A percentile compares a stretch with the other conserved stretches of the same genome.
phyloP scores from a whole-genome alignment of 2,888 invertebrate species.

The Heliconius sara region DNA sequence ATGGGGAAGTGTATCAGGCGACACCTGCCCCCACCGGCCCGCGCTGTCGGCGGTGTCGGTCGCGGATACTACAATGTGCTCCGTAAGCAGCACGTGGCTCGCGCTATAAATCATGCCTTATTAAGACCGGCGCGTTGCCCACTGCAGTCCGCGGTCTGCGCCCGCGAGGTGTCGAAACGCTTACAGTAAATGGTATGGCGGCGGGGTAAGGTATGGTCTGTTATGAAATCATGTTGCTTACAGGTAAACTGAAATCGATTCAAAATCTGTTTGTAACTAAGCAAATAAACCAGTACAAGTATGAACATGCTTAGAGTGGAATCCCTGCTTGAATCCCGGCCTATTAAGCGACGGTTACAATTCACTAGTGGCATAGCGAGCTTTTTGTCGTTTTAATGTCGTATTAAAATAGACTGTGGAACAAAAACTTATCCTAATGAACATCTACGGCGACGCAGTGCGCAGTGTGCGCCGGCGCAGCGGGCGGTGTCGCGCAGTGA shows the following conservation, averaged over 20 bases:
- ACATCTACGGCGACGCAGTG: conserved; percentile 31
- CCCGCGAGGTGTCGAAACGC: conserved; percentile 12
- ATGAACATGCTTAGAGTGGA: background rate
- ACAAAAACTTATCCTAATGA: conserved; percentile 37
- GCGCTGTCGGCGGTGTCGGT: conserved; percentile 7
- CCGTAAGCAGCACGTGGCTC: conserved; percentile 41
- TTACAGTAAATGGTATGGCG: background rate
- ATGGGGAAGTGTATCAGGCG: conserved; percentile 57
- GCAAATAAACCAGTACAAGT: background rate
- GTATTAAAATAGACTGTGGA: conserved; percentile 33
- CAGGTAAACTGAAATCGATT: background rate
- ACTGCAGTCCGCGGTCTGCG: background rate
- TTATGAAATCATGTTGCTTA: background rate
- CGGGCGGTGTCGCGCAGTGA: conserved; percentile 32
- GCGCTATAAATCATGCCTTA: conserved; percentile 43
- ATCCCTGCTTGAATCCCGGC: background rate
- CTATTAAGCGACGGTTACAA: conserved; percentile 14
- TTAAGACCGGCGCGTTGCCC: conserved; percentile 31
- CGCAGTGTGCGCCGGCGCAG: conserved; percentile 28
- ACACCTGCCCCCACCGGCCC: conserved; percentile 57
- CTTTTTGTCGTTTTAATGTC: conserved; percentile 28
- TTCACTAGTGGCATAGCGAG: conserved; percentile 10
- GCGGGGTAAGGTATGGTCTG: background rate
- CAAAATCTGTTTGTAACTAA: background rate
- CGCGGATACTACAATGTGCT: conserved; percentile 41